phyloP scores from a whole-genome alignment of 92 coral and sea anemone genomes.

The Palythoa heliodiscus region DNA sequence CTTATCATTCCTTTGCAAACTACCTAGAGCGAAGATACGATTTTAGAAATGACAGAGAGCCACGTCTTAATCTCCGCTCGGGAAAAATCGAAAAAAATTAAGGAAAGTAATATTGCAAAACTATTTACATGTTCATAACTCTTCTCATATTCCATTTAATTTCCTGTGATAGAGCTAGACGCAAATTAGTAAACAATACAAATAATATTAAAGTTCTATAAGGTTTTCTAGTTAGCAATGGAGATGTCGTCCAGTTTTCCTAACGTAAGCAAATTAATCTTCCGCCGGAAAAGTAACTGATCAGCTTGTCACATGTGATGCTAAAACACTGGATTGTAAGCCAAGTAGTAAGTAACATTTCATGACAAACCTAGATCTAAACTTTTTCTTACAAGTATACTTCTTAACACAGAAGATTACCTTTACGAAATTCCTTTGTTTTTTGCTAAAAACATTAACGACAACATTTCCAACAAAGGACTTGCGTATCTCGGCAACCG shows the following conservation, averaged over 20 bases:
- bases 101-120: background rate
- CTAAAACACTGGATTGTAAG: background rate
- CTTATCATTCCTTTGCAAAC: background rate
- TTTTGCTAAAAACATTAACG: conserved; percentile 34
- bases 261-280: background rate
- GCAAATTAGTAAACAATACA: conserved; percentile 7
- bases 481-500: conserved; percentile 40
- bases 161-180: background rate
- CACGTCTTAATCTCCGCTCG: background rate
- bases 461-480: conserved; percentile 38
- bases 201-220: background rate
- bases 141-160: background rate
- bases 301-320: background rate
- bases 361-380: background rate
- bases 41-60: background rate
- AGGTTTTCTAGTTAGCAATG: background rate
- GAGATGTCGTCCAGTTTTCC: background rate
- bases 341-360: background rate
- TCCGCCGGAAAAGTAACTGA: conserved; percentile 15
- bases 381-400: background rate
- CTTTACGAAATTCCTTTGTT: conserved; percentile 44
- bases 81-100: background rate
- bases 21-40: background rate
- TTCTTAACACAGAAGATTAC: conserved; percentile 28
- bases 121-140: background rate